Evolutionary conservation across 2,113 vertebrate species (phyloP).

Genomic region (Sisor rabdophorus): DNA sequence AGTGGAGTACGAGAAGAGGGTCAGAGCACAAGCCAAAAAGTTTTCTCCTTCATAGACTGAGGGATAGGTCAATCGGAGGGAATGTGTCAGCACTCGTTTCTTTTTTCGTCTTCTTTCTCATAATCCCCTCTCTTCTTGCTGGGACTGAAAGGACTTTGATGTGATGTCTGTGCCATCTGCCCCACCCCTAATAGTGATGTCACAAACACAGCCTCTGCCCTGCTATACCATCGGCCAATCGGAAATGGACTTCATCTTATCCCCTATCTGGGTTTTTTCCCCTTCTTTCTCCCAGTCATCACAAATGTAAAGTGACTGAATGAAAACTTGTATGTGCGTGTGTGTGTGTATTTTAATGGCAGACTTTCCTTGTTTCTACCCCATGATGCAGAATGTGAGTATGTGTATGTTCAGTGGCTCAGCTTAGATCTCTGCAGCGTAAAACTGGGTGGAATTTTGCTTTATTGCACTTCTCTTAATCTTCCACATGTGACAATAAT

Average conservation of each 20-base stretch:
- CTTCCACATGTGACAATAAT: slow-evolving; percentile 43
- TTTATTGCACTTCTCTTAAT: slow-evolving; percentile 69
- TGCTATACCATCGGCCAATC: slow-evolving; percentile 32
- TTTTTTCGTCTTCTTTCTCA: slow-evolving; percentile 62
- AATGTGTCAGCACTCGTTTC: slow-evolving; percentile 77
- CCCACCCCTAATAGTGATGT: slow-evolving; percentile 38
- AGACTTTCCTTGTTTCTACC: background rate
- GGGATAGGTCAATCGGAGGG: slow-evolving; percentile 69
- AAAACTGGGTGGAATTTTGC: slow-evolving; percentile 4
- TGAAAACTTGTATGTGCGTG: slow-evolving; percentile 7
- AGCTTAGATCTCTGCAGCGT: background rate
- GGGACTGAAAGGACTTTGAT: slow-evolving; percentile 49
- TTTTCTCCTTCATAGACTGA: slow-evolving; percentile 88
- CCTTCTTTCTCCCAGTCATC: slow-evolving; percentile 3
- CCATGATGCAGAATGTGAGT: background rate
- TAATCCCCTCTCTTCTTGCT: slow-evolving; percentile 59
- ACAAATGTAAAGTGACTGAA: slow-evolving; percentile 33
- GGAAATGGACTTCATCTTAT: slow-evolving; percentile 26
- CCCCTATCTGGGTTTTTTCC: background rate
- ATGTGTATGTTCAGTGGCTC: background rate
- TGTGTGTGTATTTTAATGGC: slow-evolving; percentile 30
- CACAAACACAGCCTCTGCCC: slow-evolving; percentile 27
- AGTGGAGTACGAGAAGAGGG: slow-evolving; percentile 99
- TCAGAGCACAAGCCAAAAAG: slow-evolving; percentile 99
- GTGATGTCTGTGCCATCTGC: slow-evolving; percentile 54